A percentile compares a stretch with the other conserved stretches of the same genome.
These are phyloP conservation scores for Atrichornis clamosus DNA, from an alignment of 2,113 vertebrate species.

Conservation along the genomic window DNA sequence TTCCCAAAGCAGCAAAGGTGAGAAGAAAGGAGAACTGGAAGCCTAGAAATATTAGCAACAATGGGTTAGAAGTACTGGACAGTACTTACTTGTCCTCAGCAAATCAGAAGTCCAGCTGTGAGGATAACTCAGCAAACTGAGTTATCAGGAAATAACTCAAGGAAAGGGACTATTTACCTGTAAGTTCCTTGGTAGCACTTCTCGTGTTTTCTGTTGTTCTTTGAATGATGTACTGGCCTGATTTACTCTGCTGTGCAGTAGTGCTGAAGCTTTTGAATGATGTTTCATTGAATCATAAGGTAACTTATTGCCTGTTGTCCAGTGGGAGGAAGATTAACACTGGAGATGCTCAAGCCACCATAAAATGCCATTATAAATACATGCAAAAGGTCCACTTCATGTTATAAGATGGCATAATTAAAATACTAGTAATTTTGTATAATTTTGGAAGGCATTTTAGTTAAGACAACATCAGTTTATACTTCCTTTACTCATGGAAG, in stretches of 20 bases:
- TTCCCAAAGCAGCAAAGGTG: neutral
- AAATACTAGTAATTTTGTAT: neutral
- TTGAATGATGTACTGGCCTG: neutral
- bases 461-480: neutral
- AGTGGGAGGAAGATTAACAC: neutral
- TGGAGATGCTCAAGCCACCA: neutral
- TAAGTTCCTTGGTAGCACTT: neutral
- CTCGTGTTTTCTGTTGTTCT: neutral
- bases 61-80: neutral
- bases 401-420: neutral
- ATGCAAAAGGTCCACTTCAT: neutral
- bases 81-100: neutral
- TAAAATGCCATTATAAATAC: neutral
- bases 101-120: neutral
- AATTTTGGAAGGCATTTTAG: neutral
- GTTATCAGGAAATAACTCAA: too few relatives aligned
- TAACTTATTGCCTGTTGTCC: neutral
- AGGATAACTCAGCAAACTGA: neutral
- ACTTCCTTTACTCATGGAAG: neutral
- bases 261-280: neutral
- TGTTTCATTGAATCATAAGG: neutral
- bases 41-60: neutral
- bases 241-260: neutral
- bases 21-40: neutral
- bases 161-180: too few relatives aligned